These are phyloP conservation scores for Aplysina aerophoba DNA, from an alignment of 37 sponge, comb jelly and placozoan species.

Conservation along the genomic window DNA sequence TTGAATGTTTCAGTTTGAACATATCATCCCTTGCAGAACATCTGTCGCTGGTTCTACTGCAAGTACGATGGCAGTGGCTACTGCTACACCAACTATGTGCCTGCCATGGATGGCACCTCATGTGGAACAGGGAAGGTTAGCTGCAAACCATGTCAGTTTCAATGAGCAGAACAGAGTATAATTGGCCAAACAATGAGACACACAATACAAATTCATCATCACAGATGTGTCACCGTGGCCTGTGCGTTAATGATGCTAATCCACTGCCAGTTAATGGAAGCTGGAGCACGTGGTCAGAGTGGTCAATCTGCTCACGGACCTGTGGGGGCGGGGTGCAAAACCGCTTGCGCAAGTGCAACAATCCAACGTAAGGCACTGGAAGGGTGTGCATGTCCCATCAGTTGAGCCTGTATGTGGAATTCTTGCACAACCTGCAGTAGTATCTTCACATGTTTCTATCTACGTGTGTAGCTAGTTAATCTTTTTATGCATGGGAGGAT, in stretches of 20 bases:
- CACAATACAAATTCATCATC: no score
- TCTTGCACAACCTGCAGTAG: no score
- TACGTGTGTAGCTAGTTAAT: no score
- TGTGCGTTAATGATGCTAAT: not conserved
- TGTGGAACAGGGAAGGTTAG: constrained; percentile 29
- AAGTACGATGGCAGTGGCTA: not conserved
- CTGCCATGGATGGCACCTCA: constrained; percentile 21
- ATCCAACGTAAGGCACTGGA: constrained; percentile 30
- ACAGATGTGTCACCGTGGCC: constrained; percentile 18
- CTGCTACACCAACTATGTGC: constrained; percentile 11
- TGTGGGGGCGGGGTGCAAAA: constrained; percentile 23
- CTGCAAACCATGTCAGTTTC: no score
- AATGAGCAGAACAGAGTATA: no score
- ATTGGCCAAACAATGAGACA: no score
- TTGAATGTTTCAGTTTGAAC: no score
- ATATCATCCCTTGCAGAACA: not conserved
- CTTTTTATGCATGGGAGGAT: no score
- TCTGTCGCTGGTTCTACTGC: constrained; percentile 4
- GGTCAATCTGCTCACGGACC: not conserved
- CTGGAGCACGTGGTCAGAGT: constrained; percentile 10
- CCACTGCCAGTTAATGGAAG: not conserved
- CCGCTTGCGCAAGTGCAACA: constrained; percentile 1
- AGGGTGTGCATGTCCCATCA: no score
- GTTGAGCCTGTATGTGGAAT: no score
- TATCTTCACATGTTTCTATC: no score